Evolutionary conservation across 1,140 invertebrate genomes (phyloP).

Genomic region (Spodoptera litura): DNA sequence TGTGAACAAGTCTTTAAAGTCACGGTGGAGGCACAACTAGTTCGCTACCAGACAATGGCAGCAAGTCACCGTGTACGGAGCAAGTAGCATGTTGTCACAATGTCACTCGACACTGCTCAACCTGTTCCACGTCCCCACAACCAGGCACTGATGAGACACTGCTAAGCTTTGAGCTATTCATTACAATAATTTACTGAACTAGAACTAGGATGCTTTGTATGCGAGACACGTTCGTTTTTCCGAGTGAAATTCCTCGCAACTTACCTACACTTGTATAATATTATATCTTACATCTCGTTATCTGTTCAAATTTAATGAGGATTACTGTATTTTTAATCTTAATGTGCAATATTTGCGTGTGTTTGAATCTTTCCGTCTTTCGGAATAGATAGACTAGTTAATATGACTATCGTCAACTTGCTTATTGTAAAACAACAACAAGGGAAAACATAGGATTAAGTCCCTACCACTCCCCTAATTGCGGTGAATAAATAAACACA

Average conservation of each 20-base stretch:
- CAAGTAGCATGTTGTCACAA: conserved; percentile 69
- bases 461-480: conserved; percentile 31
- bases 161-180: conserved; percentile 7
- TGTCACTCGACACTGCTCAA: conserved; percentile 61
- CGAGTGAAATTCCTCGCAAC: too few relatives aligned
- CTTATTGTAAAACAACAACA: neutral
- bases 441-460: conserved; percentile 38
- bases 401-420: too few relatives aligned
- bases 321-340: too few relatives aligned
- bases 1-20: conserved; percentile 43
- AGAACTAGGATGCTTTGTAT: neutral
- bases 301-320: too few relatives aligned
- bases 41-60: conserved; percentile 58
- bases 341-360: too few relatives aligned
- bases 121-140: conserved; percentile 38
- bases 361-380: too few relatives aligned
- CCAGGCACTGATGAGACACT: neutral
- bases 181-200: conserved; percentile 1
- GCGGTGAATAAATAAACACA: conserved; percentile 50
- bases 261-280: too few relatives aligned
- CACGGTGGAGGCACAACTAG: conserved; percentile 56
- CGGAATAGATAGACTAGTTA: too few relatives aligned
- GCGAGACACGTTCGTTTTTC: too few relatives aligned
- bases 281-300: too few relatives aligned
- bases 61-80: conserved; percentile 55